phyloP scores from a whole-genome alignment of 35 echinoderm and acorn worm species.

The Hemicentrotus pulcherrimus region DNA sequence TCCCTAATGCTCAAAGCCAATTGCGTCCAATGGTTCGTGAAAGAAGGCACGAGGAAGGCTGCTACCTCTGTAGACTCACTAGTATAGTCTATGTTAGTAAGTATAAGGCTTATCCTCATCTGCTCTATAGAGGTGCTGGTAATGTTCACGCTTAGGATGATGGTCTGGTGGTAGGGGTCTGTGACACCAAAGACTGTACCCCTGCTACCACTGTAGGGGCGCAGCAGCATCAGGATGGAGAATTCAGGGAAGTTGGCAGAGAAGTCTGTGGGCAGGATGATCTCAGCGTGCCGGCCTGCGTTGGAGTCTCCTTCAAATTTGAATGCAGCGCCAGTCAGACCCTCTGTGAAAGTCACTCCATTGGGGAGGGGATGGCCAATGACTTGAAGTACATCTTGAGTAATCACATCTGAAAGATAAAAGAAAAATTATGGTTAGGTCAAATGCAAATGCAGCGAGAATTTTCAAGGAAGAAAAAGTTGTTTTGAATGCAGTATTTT shows the following conservation, averaged over 20 bases:
- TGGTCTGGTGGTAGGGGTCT: not conserved
- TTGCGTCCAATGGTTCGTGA: slow-evolving; percentile 58
- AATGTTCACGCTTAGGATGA: slow-evolving; percentile 62
- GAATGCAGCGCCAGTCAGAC: slow-evolving; percentile 46
- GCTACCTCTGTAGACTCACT: slow-evolving; percentile 10
- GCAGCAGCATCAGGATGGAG: slow-evolving; percentile 53
- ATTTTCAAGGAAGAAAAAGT: not conserved
- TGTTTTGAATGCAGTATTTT: not conserved
- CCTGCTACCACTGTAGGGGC: slow-evolving; percentile 39
- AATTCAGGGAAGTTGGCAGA: slow-evolving; percentile 50
- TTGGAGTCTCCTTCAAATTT: slow-evolving; percentile 60
- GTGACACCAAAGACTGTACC: slow-evolving; percentile 58
- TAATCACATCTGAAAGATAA: slow-evolving; percentile 11
- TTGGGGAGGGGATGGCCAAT: slow-evolving; percentile 58
- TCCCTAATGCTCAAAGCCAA: slow-evolving; percentile 46
- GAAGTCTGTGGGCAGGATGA: slow-evolving; percentile 58
- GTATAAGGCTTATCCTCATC: slow-evolving; percentile 35
- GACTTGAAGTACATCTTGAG: slow-evolving; percentile 51
- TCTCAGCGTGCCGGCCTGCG: slow-evolving; percentile 54
- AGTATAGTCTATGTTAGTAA: slow-evolving; percentile 36
- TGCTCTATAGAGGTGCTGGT: not conserved
- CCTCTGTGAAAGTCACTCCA: slow-evolving; percentile 65
- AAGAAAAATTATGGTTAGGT: not conserved
- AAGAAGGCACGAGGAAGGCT: slow-evolving; percentile 59
- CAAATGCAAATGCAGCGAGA: not conserved